A percentile compares a stretch with the other conserved stretches of the same genome.
These are phyloP conservation scores for Toxostoma redivivum DNA, from an alignment of 2,113 vertebrate genomes.

Conservation along the genomic window DNA sequence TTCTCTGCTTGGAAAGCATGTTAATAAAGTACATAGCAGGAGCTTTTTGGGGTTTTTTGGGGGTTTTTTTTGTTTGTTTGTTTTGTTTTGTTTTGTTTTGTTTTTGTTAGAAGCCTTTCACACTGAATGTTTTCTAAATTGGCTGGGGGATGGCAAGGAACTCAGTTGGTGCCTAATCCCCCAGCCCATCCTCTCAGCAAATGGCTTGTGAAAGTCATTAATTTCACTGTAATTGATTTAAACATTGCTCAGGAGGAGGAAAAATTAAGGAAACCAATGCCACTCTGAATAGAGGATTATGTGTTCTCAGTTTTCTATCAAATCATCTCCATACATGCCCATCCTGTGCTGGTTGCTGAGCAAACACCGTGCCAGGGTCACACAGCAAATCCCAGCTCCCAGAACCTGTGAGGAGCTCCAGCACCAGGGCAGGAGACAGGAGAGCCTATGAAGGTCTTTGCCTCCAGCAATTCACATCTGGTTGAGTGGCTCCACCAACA, in stretches of 20 bases:
- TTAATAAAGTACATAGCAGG: neutral
- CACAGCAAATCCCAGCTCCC: neutral
- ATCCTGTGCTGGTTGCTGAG: neutral
- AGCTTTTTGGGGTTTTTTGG: too few relatives aligned
- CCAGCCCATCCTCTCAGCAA: neutral
- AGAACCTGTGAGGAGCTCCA: neutral
- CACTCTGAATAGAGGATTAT: neutral
- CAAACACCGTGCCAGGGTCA: accelerated
- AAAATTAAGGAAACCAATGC: neutral
- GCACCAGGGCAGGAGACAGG: neutral
- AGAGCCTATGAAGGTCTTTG: neutral
- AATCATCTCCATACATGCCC: neutral
- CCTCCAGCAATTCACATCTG: neutral
- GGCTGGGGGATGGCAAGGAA: neutral
- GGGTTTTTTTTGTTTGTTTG: neutral
- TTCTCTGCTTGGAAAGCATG: neutral
- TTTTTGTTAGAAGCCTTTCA: neutral
- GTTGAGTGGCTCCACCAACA: neutral
- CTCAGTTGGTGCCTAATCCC: neutral
- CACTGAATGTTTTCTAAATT: neutral
- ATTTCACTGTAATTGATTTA: conserved; percentile 48
- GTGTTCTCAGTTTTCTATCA: neutral
- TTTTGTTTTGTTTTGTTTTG: neutral
- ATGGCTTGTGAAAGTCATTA: conserved; percentile 20
- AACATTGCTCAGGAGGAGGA: neutral